Base-by-base conservation (phyloP, 2,888 invertebrate species). In the Caenorhabditis imperialis region DNA sequence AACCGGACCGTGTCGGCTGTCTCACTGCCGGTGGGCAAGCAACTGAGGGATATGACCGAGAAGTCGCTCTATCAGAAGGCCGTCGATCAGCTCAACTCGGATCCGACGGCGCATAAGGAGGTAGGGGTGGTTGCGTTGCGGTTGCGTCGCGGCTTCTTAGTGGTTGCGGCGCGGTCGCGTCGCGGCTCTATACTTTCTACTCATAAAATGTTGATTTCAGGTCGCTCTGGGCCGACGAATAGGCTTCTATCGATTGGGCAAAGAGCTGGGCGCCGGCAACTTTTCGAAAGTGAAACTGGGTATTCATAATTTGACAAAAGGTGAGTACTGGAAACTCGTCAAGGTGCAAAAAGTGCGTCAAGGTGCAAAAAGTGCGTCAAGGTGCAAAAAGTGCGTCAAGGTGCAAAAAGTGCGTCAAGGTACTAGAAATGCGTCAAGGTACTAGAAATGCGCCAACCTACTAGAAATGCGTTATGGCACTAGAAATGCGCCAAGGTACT, bases 251-350 rank as follows among this genome's bases (percentile, higher is more conserved):
- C 90, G 92, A 86, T 91, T 93, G 83, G 91, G 92, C 81, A 92
- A 92, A 78, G 93, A 93, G 87, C 91, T 93, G 65, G 93, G 93
- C 30, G 91, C 91, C 80, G 93, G 93, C 54, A 93, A 93, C 89
- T 93, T 93, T 89, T 93, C 93, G 44, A 92, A 92, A 89, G 93
- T 93, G 83, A 93, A 92, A 88, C 89, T 93, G 84, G 93, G 92
- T 45, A 91, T 92, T 54, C 93, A 93, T 89, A 92, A 92, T 77
- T 89, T 93, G 73, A 93, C 93, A 35, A 91, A 92, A 91, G 93
- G 93, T 92, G 53, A 8, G 6, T 33, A 30, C n/a, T n/a, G n/a
- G n/a, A n/a, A n/a, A n/a, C n/a, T n/a, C n/a, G n/a, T n/a, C n/a
- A n/a, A n/a, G n/a, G n/a, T n/a, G n/a, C n/a, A n/a, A n/a, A n/a